phyloP scores from a whole-genome alignment of 1,140 invertebrate genomes.

The Anoplolepis gracilipes region DNA sequence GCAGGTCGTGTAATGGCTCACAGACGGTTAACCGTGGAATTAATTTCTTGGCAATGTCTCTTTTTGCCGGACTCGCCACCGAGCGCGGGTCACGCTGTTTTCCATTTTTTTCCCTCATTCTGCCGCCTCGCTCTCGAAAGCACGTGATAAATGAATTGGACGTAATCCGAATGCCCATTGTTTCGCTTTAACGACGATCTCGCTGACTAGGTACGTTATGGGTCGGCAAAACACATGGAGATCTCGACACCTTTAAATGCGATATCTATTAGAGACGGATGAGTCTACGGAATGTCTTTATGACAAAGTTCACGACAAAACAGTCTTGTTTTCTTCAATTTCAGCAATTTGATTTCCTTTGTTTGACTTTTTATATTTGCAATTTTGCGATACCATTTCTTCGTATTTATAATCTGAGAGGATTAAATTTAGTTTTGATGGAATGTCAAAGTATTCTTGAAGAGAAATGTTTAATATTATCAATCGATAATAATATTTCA shows the following conservation, averaged over 20 bases:
- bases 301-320: conserved; percentile 58
- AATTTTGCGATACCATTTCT: conserved; percentile 23
- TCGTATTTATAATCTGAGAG: neutral
- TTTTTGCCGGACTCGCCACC: conserved; percentile 27
- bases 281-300: neutral
- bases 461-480: neutral
- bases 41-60: conserved; percentile 64
- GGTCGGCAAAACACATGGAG: conserved; percentile 56
- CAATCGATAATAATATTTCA: neutral
- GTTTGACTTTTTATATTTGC: conserved; percentile 4
- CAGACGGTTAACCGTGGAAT: conserved; percentile 64
- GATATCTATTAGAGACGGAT: conserved; percentile 50
- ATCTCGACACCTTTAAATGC: conserved; percentile 68
- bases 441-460: neutral
- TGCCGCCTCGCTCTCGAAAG: conserved; percentile 53
- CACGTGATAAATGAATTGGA: conserved; percentile 77
- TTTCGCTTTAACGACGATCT: conserved; percentile 75
- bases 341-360: conserved; percentile 7
- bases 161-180: conserved; percentile 77
- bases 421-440: conserved; percentile 11
- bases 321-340: conserved; percentile 12
- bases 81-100: conserved; percentile 50
- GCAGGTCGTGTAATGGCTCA: conserved; percentile 6
- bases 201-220: conserved; percentile 59
- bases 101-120: conserved; percentile 61